Percentiles rank a stretch among this genome's conserved stretches.
Evolutionary conservation across 1,140 invertebrate genomes (phyloP).

Genomic region (Achroia grisella): DNA sequence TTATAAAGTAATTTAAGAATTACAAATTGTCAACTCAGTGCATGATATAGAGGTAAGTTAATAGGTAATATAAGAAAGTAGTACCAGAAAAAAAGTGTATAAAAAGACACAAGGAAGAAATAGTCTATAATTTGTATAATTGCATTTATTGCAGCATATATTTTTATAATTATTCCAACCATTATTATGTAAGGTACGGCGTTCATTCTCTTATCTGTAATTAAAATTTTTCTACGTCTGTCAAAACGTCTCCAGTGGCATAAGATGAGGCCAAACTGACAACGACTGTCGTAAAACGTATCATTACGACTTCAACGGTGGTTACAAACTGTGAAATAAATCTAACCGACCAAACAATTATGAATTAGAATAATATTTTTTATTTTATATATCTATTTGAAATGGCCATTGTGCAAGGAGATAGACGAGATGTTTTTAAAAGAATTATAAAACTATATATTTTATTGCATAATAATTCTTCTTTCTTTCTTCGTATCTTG

Average conservation of each 20-base stretch:
- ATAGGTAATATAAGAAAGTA: neutral
- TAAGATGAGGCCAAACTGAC: slow-evolving; percentile 32
- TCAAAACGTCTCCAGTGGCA: slow-evolving; percentile 61
- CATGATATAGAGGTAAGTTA: too few species aligned
- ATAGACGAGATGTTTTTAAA: too few species aligned
- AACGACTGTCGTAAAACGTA: slow-evolving; percentile 32
- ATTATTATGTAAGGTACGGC: slow-evolving; percentile 22
- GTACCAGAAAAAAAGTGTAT: slow-evolving; percentile 6
- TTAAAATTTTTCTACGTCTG: slow-evolving; percentile 52
- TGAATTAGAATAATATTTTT: slow-evolving; percentile 31
- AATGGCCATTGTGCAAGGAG: neutral
- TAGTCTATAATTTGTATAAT: slow-evolving; percentile 21
- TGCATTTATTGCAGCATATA: slow-evolving; percentile 10
- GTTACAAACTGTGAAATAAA: slow-evolving; percentile 6
- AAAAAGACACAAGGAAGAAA: slow-evolving; percentile 9
- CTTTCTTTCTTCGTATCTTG: too few species aligned
- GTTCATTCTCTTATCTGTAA: slow-evolving; percentile 33
- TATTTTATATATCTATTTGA: slow-evolving; percentile 19
- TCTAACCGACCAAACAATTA: slow-evolving; percentile 21
- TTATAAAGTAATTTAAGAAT: too few species aligned
- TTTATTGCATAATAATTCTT: too few species aligned
- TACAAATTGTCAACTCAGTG: too few species aligned
- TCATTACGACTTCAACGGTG: slow-evolving; percentile 34
- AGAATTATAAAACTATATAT: too few species aligned
- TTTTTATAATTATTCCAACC: slow-evolving; percentile 6